Base-by-base conservation (phyloP, 2,888 invertebrate genomes). In the Lasius fuliginosus region DNA sequence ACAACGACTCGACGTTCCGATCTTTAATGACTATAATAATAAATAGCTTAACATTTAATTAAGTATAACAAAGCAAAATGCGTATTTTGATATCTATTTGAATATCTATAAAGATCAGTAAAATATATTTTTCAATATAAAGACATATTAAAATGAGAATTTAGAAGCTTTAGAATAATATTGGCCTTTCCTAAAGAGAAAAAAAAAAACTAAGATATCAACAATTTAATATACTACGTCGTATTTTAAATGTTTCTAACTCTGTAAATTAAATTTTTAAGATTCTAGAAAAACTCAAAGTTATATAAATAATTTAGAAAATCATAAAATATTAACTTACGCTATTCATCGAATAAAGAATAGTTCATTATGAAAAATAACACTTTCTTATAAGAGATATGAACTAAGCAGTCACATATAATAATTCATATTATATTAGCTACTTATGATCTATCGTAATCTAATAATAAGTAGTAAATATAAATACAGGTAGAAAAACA, bases 401-500 rank as follows among this genome's bases (percentile, higher is more conserved):
- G 30, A 87, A 83, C 64, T 77, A 84, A 81, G 11, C 79, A 84
- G 76, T 87, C 74, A 76, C 77, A 36, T 36, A 76, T 53, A 58
- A 76, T 62, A 84, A 56, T 74, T 81, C 12, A 71, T 42, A 74
- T 62, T 86, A 81, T 56, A 65, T 75, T 87, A 76, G 23, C 65
- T 75, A 62, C 67, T 40, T 77, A 60, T 71, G 1, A 33, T 15
- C 15, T 71, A 73, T 46, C 15, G 18, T 62, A 60, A 36, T 46
- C 18, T 79, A 79, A 46, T 42, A 79, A 60, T 33, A 81, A 71
- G 27, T 81, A 62, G 36, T 36, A 73, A 36, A 76, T 83, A 76
- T 79, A 84, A 86, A 82, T 85, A 83, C 75, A 84, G 64, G 53
- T 86, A 86, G 83, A 81, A 87, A 53, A 88, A 89, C 86, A 92